These are phyloP conservation scores for Chauna torquata DNA, from an alignment of 2,113 vertebrate species.

Conservation along the genomic window DNA sequence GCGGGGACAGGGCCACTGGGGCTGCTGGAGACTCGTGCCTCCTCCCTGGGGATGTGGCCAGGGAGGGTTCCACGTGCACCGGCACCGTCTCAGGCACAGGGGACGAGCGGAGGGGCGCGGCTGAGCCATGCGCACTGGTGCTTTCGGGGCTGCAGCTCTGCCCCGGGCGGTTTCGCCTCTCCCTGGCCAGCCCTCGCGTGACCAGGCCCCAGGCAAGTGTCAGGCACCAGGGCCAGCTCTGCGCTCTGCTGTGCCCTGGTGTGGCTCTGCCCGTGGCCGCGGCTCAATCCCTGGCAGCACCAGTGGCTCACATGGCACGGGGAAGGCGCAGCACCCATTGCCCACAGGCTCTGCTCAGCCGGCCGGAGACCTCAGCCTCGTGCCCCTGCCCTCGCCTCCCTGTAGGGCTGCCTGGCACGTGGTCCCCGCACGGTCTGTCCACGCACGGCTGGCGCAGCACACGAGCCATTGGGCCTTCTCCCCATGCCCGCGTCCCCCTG, in stretches of 20 bases:
- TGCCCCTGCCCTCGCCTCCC: neutral
- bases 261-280: neutral
- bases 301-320: neutral
- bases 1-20: neutral
- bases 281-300: neutral
- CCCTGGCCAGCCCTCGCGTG: neutral
- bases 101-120: neutral
- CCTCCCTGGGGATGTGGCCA: fast-evolving
- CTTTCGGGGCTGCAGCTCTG: neutral
- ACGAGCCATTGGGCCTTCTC: too few relatives aligned
- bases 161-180: neutral
- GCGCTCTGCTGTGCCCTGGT: fast-evolving
- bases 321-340: neutral
- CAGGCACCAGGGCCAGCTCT: neutral
- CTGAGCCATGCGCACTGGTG: fast-evolving
- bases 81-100: neutral
- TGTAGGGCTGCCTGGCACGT: fast-evolving
- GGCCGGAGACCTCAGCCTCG: neutral
- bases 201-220: fast-evolving
- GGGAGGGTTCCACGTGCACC: neutral
- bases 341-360: neutral
- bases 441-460: neutral
- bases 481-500: fast-evolving
- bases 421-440: neutral
- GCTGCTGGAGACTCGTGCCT: neutral